Evolutionary conservation across 2,797 vertebrate genomes (phyloP).

Genomic region (Helarctos malayanus): DNA sequence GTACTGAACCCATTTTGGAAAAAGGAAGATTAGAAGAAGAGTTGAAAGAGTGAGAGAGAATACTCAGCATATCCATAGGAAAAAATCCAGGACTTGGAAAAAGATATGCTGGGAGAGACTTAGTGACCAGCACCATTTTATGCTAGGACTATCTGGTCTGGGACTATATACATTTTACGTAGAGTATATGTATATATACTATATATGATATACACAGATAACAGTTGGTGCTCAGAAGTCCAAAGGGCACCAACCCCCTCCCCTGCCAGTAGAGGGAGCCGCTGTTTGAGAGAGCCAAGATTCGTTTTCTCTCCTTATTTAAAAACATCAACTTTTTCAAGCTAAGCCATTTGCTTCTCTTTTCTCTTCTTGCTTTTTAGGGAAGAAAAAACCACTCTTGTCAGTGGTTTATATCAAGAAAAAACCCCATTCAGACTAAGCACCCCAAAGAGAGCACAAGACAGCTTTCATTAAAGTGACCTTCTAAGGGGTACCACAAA

Average conservation of each 20-base stretch:
- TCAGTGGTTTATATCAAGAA: slow-evolving; percentile 80
- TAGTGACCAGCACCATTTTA: not conserved
- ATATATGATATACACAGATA: too few relatives aligned
- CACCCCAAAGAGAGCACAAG: slow-evolving; percentile 75
- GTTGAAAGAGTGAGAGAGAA: not conserved
- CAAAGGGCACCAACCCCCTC: not conserved
- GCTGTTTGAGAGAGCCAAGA: not conserved
- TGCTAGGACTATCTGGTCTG: not conserved
- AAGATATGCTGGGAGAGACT: not conserved
- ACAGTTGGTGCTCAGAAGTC: not conserved
- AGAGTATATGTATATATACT: not conserved
- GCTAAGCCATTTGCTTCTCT: slow-evolving; percentile 77
- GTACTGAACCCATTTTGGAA: not conserved
- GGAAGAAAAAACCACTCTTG: slow-evolving; percentile 67
- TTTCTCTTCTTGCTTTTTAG: slow-evolving; percentile 75
- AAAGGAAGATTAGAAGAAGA: not conserved
- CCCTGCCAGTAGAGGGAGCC: not conserved
- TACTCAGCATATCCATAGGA: not conserved
- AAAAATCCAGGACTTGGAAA: not conserved
- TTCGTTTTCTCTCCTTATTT: not conserved
- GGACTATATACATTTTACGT: not conserved
- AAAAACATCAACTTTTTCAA: slow-evolving; percentile 32
- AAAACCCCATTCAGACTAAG: slow-evolving; percentile 51
- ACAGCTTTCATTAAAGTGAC: slow-evolving; percentile 67
- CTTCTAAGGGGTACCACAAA: slow-evolving; percentile 39